Evolutionary conservation across 2,113 vertebrate species (phyloP).

Genomic region (Mirza zaza): DNA sequence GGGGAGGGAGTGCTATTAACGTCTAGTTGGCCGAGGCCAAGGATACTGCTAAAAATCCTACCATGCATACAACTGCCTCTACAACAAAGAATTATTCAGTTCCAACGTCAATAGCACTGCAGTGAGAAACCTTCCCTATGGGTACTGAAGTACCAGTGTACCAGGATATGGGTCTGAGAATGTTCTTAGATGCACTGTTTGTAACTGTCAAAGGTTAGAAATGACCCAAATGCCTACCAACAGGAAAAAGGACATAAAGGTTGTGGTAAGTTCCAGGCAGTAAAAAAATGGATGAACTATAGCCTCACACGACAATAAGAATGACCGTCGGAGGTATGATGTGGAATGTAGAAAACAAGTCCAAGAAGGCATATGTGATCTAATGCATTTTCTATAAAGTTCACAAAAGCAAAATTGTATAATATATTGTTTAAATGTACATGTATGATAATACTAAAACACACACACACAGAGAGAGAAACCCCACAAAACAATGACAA

Average conservation of each 20-base stretch:
- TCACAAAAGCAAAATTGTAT: neutral
- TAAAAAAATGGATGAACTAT: neutral
- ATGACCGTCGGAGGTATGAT: neutral
- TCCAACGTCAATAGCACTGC: neutral
- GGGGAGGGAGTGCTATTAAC: neutral
- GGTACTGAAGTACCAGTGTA: neutral
- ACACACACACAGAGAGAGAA: neutral
- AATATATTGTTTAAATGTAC: neutral
- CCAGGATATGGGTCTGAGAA: neutral
- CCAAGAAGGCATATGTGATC: neutral
- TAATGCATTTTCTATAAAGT: neutral
- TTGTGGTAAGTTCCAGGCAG: neutral
- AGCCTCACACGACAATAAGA: neutral
- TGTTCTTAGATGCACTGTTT: neutral
- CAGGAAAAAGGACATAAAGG: neutral
- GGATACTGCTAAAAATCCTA: neutral
- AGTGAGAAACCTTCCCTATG: neutral
- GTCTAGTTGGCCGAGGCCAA: neutral
- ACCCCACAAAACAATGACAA: neutral
- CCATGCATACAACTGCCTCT: neutral
- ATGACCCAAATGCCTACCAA: neutral
- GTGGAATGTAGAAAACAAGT: neutral
- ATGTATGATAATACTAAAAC: neutral
- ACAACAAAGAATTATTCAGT: neutral
- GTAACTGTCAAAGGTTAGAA: neutral